Conservation (phyloP, 1,140 invertebrate species). For the Euwallacea similis region DNA sequence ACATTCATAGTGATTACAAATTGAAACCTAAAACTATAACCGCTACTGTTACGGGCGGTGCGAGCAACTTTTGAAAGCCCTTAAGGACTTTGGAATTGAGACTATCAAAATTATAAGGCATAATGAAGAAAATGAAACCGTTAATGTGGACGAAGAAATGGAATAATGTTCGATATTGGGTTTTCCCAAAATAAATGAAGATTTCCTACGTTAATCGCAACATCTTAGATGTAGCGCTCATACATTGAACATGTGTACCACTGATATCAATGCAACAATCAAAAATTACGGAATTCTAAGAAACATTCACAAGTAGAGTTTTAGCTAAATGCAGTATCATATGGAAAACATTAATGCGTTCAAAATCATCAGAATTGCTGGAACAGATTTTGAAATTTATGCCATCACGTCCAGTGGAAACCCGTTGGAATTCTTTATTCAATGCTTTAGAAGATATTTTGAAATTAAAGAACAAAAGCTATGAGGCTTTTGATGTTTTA, state of each 20-base stretch:
- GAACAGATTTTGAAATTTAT: background rate
- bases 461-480: background rate
- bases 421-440: background rate
- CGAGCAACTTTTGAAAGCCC: background rate
- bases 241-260: background rate
- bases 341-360: constrained; percentile 1
- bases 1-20: background rate
- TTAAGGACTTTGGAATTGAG: constrained; percentile 1
- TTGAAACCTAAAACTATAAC: background rate
- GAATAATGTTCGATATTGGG: background rate
- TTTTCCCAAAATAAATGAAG: background rate
- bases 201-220: background rate
- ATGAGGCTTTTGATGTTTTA: background rate
- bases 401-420: background rate
- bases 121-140: background rate
- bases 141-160: background rate
- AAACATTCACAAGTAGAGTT: background rate
- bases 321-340: background rate
- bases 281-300: background rate
- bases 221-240: background rate
- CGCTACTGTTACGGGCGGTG: background rate
- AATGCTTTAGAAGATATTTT: background rate
- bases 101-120: background rate
- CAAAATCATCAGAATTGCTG: background rate
- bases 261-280: background rate